Evolutionary conservation across 2,888 invertebrate species (phyloP).

Genomic region (Phorcus lineatus): DNA sequence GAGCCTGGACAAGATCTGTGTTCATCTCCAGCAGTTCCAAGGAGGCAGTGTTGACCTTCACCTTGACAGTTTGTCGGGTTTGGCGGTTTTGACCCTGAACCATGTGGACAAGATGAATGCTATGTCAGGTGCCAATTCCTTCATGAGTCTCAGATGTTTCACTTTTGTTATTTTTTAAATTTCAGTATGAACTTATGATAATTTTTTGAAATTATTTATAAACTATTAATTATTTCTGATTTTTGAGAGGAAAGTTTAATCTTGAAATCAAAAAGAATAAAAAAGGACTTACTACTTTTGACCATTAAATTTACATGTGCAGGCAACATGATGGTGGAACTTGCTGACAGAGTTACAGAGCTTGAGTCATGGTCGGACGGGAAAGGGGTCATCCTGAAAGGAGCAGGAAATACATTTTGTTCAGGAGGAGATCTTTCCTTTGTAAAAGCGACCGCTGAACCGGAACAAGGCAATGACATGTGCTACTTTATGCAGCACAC

Average conservation of each 20-base stretch:
- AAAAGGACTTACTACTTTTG: neutral
- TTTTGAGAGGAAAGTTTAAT: neutral
- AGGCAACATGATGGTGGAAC: constrained; percentile 79
- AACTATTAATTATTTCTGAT: too few relatives aligned
- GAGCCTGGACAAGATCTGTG: constrained; percentile 31
- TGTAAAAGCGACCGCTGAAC: constrained; percentile 67
- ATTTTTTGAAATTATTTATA: too few relatives aligned
- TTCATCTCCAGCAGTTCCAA: constrained; percentile 32
- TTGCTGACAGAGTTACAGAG: constrained; percentile 75
- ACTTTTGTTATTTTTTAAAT: too few relatives aligned
- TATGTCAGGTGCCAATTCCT: constrained; percentile 74
- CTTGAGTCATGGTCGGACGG: constrained; percentile 76
- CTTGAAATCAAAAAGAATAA: neutral
- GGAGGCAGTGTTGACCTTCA: constrained; percentile 62
- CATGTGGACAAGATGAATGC: constrained; percentile 77
- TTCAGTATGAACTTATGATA: too few relatives aligned
- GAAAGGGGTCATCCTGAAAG: constrained; percentile 77
- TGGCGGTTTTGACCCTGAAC: constrained; percentile 76
- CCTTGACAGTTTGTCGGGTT: constrained; percentile 75
- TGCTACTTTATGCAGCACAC: constrained; percentile 77
- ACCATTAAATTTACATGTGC: constrained; percentile 29
- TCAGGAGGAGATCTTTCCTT: constrained; percentile 78
- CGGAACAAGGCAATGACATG: constrained; percentile 75
- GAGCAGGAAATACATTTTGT: constrained; percentile 77
- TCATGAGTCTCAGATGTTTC: neutral